Evolutionary conservation across 2,888 invertebrate species (phyloP).

Genomic region (Drosophila emarginata): DNA sequence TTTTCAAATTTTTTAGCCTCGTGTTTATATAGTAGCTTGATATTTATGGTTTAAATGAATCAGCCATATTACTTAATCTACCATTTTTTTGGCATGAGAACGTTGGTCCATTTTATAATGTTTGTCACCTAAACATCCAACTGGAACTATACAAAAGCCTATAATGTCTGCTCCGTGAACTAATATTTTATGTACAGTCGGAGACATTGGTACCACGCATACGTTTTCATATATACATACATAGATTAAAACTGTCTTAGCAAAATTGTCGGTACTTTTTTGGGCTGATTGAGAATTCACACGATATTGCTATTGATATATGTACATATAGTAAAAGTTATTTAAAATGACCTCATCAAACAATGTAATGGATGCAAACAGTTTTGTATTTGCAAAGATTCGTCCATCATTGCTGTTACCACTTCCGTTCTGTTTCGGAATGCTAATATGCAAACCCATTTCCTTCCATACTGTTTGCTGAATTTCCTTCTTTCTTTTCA

Average conservation of each 20-base stretch:
- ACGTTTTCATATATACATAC: not conserved
- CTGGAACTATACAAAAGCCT: too few relatives aligned
- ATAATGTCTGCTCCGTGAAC: too few relatives aligned
- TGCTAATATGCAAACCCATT: slow-evolving; percentile 2
- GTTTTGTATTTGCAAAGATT: too few relatives aligned
- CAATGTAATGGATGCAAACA: too few relatives aligned
- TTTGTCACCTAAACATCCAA: too few relatives aligned
- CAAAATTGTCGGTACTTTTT: not conserved
- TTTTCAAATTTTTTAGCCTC: not conserved
- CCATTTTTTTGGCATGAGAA: not conserved
- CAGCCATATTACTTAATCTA: not conserved
- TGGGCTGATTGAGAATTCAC: not conserved
- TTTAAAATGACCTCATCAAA: not conserved
- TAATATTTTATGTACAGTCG: not conserved
- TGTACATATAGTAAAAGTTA: not conserved
- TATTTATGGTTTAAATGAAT: not conserved
- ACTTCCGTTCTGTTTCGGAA: not conserved
- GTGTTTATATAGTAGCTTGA: not conserved
- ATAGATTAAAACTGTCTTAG: not conserved
- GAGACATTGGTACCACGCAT: not conserved
- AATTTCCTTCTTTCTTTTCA: too few relatives aligned
- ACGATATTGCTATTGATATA: not conserved
- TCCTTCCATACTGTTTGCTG: not conserved
- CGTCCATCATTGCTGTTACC: not conserved
- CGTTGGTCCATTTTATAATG: too few relatives aligned